Evolutionary conservation across 1,140 invertebrate species (phyloP), one percentile per base, ranked within the genome.

Genomic region (Lepidurus arcticus): DNA sequence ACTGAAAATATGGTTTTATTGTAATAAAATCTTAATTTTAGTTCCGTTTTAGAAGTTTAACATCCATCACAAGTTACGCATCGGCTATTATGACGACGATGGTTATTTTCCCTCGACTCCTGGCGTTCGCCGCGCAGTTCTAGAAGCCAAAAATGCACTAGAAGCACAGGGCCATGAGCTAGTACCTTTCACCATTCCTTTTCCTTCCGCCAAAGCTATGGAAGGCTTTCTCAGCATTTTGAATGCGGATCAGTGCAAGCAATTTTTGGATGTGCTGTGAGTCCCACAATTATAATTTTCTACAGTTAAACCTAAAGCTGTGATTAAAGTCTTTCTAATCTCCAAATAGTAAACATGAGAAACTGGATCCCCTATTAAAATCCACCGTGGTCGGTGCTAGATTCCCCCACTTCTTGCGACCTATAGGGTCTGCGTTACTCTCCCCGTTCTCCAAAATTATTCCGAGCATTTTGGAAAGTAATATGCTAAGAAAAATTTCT

Each of bases 21-120:
- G n/a, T 16, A 11, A 13, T 10, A 7, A 0, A 11, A 11, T 47
- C 4, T 47, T 47, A 47, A 11, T 47, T 6, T 10, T 47, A 2
- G 1, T 16, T 5, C 3, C 45, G 9, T 47, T 6, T 47, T 74
- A 80, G 79, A n/a, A 76, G 26, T 76, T 80, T 73, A 26, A 53
- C 4, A 10, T 75, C 42, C n/a, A 34, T 7, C 53, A 53, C 43
- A 47, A 45, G 26, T 53, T 82, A 21, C 74, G 74, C 45, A 83
- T 82, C 73, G 82, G 82, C 34, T 83, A 82, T 73, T 83, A 83
- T 73, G 82, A 83, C 43, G 80, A 82, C 42, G 79, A 80, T n/a
- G 80, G 81, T 76, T 80, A 82, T 76, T 81, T 79, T 7, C 82
- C 82, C n/a, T 26, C 79, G 1, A 83, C 80, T 43, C 82, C 82